Conservation (phyloP, 2,797 vertebrate genomes). For the Erethizon dorsatum region DNA sequence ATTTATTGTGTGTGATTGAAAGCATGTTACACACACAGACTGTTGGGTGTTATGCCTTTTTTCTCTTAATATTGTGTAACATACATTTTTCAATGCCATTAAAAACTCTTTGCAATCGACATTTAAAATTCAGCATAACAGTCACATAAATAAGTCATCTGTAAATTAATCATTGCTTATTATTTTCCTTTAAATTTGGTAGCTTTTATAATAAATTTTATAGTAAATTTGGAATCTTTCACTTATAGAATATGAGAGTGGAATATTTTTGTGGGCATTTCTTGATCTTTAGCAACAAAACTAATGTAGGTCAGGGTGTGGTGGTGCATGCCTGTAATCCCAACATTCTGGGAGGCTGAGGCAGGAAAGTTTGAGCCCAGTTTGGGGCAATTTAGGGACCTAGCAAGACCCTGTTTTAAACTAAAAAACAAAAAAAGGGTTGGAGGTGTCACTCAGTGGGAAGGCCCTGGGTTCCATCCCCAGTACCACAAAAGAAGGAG, state of each 20-base stretch:
- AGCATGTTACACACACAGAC: neutral
- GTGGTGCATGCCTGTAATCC: neutral
- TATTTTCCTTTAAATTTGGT: neutral
- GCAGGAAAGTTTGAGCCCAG: neutral
- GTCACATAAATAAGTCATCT: no score
- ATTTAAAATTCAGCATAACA: no score
- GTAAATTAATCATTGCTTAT: neutral
- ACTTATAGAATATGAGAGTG: neutral
- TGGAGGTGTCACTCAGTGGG: neutral
- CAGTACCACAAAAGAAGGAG: neutral
- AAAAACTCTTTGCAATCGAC: no score
- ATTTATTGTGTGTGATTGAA: conserved; percentile 49
- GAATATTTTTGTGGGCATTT: neutral
- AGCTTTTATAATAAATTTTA: neutral
- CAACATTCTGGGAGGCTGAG: neutral
- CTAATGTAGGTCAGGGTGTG: neutral
- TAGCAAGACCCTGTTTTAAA: neutral
- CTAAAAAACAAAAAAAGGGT: neutral
- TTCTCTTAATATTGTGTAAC: conserved; percentile 57
- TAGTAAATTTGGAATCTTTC: neutral
- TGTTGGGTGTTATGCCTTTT: neutral
- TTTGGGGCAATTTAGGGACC: neutral
- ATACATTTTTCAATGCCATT: no score
- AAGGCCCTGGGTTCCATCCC: neutral
- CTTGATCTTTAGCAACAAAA: neutral